Conservation (phyloP, 1,140 invertebrate species). For the Drosophila bifasciata region DNA sequence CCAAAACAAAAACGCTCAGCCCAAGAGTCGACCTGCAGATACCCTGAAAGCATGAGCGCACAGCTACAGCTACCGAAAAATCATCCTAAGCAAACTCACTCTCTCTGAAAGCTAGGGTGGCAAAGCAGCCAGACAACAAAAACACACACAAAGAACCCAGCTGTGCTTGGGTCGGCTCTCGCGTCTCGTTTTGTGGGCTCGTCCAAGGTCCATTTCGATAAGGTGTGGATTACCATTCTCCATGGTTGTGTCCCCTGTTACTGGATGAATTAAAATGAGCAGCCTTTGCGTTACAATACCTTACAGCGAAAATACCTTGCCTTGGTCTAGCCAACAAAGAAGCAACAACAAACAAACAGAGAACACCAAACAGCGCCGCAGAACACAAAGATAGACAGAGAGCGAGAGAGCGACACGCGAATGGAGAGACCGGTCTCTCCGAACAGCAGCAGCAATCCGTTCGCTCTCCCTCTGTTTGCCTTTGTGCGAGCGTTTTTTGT, state of each 20-base stretch:
- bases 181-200: slow-evolving; percentile 58
- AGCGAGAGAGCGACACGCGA: slow-evolving; percentile 8
- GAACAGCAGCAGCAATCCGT: slow-evolving; percentile 17
- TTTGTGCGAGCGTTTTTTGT: not conserved
- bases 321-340: slow-evolving; percentile 52
- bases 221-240: too few species aligned
- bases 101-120: slow-evolving; percentile 13
- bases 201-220: not conserved
- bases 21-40: slow-evolving; percentile 23
- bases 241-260: too few species aligned
- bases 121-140: slow-evolving; percentile 20
- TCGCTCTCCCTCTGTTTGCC: slow-evolving; percentile 6
- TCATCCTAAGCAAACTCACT: too few species aligned
- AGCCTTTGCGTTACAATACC: too few species aligned
- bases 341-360: slow-evolving; percentile 17
- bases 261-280: too few species aligned
- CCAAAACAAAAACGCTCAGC: slow-evolving; percentile 60
- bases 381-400: slow-evolving; percentile 16
- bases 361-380: slow-evolving; percentile 11
- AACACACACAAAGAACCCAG: slow-evolving; percentile 29
- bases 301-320: too few species aligned
- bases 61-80: too few species aligned
- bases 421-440: slow-evolving; percentile 14
- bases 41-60: slow-evolving; percentile 13
- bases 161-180: not conserved